Conservation (phyloP, 2,888 invertebrate genomes). For the Papilio gigon region DNA sequence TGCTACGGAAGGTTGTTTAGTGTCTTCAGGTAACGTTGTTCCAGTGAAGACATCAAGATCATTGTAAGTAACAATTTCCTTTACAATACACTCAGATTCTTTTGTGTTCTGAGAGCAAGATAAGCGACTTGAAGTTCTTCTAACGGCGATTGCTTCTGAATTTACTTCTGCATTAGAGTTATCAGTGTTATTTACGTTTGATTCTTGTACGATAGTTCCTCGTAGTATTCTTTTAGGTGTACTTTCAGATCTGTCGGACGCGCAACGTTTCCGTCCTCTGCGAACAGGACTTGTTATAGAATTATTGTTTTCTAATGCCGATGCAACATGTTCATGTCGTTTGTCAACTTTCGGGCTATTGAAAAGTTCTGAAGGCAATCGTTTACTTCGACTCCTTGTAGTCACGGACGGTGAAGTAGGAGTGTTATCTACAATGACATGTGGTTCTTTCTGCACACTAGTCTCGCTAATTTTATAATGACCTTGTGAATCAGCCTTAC, state of each 20-base stretch:
- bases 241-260: slow-evolving; percentile 49
- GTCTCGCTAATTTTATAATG: background rate
- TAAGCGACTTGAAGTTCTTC: slow-evolving; percentile 13
- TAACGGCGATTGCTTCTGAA: slow-evolving; percentile 3
- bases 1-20: slow-evolving; percentile 18
- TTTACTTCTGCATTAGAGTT: slow-evolving; percentile 4
- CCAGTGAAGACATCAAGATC: slow-evolving; percentile 55
- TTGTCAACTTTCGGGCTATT: background rate
- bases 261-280: slow-evolving; percentile 51
- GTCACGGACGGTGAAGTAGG: slow-evolving; percentile 41
- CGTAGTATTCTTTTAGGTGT: slow-evolving; percentile 58
- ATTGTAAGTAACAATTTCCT: slow-evolving; percentile 47
- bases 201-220: slow-evolving; percentile 48
- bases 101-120: slow-evolving; percentile 15
- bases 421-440: slow-evolving; percentile 18
- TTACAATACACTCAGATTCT: slow-evolving; percentile 18
- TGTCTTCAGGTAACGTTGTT: slow-evolving; percentile 7
- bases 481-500: background rate
- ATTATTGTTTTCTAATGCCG: slow-evolving; percentile 33
- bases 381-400: slow-evolving; percentile 51
- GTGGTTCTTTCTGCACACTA: slow-evolving; percentile 10
- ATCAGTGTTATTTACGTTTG: slow-evolving; percentile 5
- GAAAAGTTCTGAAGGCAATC: slow-evolving; percentile 25
- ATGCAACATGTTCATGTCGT: background rate
- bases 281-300: slow-evolving; percentile 37